A percentile compares a stretch with the other conserved stretches of the same genome.
phyloP scores from a whole-genome alignment of 2,113 vertebrate species.

The Clarias magur region DNA sequence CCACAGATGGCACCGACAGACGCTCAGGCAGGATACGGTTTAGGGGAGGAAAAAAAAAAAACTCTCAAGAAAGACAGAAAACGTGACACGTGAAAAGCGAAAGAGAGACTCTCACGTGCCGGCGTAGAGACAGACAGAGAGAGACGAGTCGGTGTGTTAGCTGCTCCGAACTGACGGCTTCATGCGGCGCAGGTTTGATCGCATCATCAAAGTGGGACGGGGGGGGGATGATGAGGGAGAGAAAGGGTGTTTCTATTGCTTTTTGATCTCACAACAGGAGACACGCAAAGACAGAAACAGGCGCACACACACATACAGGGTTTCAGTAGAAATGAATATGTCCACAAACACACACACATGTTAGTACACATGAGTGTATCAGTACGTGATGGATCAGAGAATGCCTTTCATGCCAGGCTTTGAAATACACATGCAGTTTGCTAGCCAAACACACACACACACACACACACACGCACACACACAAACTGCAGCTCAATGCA shows the following conservation, averaged over 20 bases:
- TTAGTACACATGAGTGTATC: conserved; percentile 29
- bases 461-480: conserved; percentile 22
- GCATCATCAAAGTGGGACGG: conserved; percentile 63
- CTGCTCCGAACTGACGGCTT: conserved; percentile 63
- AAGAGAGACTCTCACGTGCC: conserved; percentile 48
- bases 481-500: neutral
- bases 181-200: conserved; percentile 64
- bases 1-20: conserved; percentile 71
- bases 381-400: neutral
- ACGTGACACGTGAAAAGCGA: conserved; percentile 1
- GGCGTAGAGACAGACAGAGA: conserved; percentile 66
- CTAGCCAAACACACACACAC: conserved; percentile 31
- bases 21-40: conserved; percentile 65
- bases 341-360: conserved; percentile 25
- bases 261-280: conserved; percentile 4
- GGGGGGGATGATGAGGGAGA: conserved; percentile 24
- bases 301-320: neutral
- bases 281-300: neutral
- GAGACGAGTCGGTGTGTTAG: conserved; percentile 61
- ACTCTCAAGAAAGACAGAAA: conserved; percentile 36
- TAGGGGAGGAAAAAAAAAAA: conserved; percentile 65
- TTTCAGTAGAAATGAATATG: conserved; percentile 21
- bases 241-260: conserved; percentile 14
- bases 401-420: neutral
- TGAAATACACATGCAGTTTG: neutral